A percentile compares a stretch with the other conserved stretches of the same genome.
Evolutionary conservation across 2,113 vertebrate species (phyloP).

Genomic region (Microtus montanus): DNA sequence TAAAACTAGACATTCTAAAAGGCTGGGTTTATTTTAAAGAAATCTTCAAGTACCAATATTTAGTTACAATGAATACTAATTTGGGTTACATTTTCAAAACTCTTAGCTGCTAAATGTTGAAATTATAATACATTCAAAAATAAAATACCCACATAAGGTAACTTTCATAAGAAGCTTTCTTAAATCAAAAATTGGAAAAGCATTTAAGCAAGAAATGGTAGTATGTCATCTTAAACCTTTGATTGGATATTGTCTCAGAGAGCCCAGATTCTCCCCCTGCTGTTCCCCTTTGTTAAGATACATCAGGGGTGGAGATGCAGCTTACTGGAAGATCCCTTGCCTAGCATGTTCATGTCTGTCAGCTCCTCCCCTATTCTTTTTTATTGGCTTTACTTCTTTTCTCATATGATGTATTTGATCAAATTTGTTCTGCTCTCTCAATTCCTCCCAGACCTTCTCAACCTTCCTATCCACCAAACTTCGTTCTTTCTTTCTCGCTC

Average conservation of each 20-base stretch:
- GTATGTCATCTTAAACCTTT: conserved; percentile 39
- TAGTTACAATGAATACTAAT: conserved; percentile 77
- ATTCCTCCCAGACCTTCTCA: not conserved
- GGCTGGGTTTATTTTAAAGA: conserved; percentile 69
- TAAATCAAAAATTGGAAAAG: conserved; percentile 63
- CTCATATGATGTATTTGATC: not conserved
- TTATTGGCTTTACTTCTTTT: not conserved
- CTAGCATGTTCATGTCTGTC: not conserved
- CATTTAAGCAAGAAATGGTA: conserved; percentile 62
- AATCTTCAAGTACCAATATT: conserved; percentile 59
- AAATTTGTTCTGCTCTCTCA: not conserved
- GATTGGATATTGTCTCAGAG: conserved; percentile 18
- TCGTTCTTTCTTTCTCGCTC: not conserved
- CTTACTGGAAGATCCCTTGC: not conserved
- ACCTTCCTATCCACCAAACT: not conserved
- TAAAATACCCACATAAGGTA: conserved; percentile 67
- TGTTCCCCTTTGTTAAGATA: conserved; percentile 55
- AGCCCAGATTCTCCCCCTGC: conserved; percentile 56
- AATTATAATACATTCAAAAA: conserved; percentile 76
- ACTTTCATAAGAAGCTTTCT: conserved; percentile 69
- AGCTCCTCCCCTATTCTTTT: not conserved
- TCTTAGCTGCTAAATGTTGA: conserved; percentile 72
- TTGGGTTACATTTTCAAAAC: conserved; percentile 73
- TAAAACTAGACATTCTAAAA: conserved; percentile 69
- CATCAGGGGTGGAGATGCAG: conserved; percentile 12